Conservation (phyloP, 2,888 invertebrate genomes). For the Cosmia pyralina region DNA sequence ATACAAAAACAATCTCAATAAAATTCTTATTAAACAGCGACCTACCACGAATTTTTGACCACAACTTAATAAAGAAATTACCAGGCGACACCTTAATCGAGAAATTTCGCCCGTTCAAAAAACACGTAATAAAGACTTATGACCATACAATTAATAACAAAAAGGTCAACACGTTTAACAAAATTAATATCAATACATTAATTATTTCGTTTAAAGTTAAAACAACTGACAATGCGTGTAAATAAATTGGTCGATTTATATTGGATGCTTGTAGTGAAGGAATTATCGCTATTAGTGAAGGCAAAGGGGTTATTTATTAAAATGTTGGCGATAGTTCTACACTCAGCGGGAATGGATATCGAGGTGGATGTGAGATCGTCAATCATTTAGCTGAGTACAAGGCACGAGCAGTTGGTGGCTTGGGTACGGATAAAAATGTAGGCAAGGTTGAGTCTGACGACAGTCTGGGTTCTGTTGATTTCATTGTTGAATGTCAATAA, state of each 20-base stretch:
- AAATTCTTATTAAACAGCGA: slow-evolving; percentile 42
- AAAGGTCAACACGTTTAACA: slow-evolving; percentile 59
- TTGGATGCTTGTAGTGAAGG: slow-evolving; percentile 75
- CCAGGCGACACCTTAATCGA: slow-evolving; percentile 40
- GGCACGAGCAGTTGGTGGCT: slow-evolving; percentile 59
- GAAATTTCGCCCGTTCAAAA: slow-evolving; percentile 50
- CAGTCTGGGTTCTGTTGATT: slow-evolving; percentile 39
- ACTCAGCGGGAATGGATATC: slow-evolving; percentile 77
- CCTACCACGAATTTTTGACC: slow-evolving; percentile 50
- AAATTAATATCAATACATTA: slow-evolving; percentile 54
- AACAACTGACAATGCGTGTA: slow-evolving; percentile 69
- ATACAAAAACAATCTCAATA: slow-evolving; percentile 25
- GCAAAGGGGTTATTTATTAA: slow-evolving; percentile 78
- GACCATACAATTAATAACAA: slow-evolving; percentile 57
- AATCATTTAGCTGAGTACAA: slow-evolving; percentile 72
- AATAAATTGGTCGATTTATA: slow-evolving; percentile 72
- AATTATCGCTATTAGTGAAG: slow-evolving; percentile 84
- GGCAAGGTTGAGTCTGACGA: slow-evolving; percentile 3
- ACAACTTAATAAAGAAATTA: slow-evolving; percentile 55
- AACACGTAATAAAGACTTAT: slow-evolving; percentile 62
- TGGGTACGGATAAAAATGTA: slow-evolving; percentile 37
- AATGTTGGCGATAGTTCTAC: slow-evolving; percentile 70
- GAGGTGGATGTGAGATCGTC: slow-evolving; percentile 71
- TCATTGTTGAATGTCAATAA: background rate
- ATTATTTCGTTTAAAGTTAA: slow-evolving; percentile 52